Evolutionary conservation across 2,797 vertebrate genomes (phyloP), one percentile per base, ranked within the genome.

Genomic region (Trichosurus vulpecula): DNA sequence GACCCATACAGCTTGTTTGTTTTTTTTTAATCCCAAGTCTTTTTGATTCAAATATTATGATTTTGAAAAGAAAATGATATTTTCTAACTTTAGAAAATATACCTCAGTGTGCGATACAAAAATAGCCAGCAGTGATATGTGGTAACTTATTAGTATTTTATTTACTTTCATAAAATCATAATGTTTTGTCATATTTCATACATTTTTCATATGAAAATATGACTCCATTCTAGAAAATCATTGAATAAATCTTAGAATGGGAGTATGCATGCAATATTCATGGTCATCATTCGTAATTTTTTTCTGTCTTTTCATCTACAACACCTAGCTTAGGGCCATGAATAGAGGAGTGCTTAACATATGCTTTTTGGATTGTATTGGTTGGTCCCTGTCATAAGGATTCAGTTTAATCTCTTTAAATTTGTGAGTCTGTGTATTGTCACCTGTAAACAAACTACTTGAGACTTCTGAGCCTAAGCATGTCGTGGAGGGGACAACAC

Each of bases 21-120:
- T 54, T 93, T 27, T 91, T 41, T 47, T 9, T 0, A 81, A 81
- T 27, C 8, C 3, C 81, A 95, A 93, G 51, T 31, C 57, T 96
- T 96, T 94, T 74, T 90, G 97, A 53, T 52, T 53, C 93, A 92
- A 96, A 53, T 74, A 30, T 96, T 97, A 92, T 96, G 89, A 95
- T 98, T 97, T 97, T 97, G 93, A 91, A 97, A 97, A 92, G n/a
- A 92, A 97, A 97, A 92, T 93, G 35, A 58, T 54, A 91, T 96
- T 55, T 97, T 93, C 91, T 93, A 93, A 93, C 4, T 90, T 93
- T 25, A 16, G 94, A 97, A 97, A 96, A 52, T 90, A 93, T 9
- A 66, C 1, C 55, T 51, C 52, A 30, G 90, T n/a, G 47, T 52
- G 12, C 30, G 5, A 56, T 53, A 0, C 91, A 94, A 94, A 66